These are phyloP conservation scores for Bambusicola thoracicus DNA, from an alignment of 2,113 vertebrate genomes.

Conservation along the genomic window DNA sequence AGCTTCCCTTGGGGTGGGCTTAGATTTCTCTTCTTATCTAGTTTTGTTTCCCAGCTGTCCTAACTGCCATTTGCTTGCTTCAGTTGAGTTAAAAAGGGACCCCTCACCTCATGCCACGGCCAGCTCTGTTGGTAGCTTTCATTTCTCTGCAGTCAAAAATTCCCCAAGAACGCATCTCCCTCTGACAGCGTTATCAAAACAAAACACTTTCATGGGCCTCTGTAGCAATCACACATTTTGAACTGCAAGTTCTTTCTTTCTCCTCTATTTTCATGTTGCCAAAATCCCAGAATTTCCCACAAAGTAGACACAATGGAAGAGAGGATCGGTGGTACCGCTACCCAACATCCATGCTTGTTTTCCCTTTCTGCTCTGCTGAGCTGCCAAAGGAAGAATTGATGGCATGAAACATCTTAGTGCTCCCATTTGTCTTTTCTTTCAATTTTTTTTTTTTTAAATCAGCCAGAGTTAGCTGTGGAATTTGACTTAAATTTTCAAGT, in stretches of 20 bases:
- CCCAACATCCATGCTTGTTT: neutral
- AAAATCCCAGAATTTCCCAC: neutral
- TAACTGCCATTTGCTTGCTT: neutral
- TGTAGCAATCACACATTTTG: neutral
- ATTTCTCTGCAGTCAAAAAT: neutral
- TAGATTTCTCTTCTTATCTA: neutral
- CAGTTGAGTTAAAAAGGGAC: neutral
- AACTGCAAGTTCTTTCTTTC: neutral
- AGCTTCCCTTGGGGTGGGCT: neutral
- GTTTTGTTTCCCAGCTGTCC: neutral
- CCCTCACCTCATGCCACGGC: neutral
- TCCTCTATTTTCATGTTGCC: neutral
- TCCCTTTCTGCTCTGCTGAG: neutral
- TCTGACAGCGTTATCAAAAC: neutral
- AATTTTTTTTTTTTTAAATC: neutral
- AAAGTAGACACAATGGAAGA: neutral
- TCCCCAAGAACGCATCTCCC: neutral
- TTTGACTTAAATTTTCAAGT: slow-evolving; percentile 8
- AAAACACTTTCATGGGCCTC: neutral
- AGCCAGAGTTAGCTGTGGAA: neutral
- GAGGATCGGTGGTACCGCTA: neutral
- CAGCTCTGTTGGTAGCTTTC: neutral
- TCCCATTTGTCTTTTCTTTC: neutral
- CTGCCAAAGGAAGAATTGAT: neutral
- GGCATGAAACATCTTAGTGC: neutral